Evolutionary conservation across 2,113 vertebrate genomes (phyloP).

Genomic region (Hypomesus transpacificus): DNA sequence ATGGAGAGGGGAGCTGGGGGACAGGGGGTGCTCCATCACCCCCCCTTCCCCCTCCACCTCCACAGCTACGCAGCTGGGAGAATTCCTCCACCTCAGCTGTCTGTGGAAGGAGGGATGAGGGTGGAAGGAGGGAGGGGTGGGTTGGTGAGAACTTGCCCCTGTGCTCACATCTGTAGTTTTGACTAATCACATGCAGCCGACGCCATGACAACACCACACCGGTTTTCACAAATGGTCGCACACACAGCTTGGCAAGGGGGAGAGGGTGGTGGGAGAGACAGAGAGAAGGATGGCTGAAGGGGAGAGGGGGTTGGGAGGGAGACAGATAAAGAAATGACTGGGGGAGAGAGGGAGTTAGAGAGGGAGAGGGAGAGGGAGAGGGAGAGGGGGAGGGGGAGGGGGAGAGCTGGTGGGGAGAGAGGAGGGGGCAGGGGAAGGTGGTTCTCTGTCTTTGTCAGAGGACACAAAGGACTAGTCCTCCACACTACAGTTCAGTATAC

Average conservation of each 20-base stretch:
- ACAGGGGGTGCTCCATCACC: not conserved
- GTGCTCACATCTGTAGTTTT: conserved; percentile 36
- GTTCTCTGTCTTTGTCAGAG: conserved; percentile 15
- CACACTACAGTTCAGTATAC: not conserved
- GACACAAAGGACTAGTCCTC: not conserved
- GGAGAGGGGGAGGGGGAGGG: too few relatives aligned
- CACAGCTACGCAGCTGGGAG: conserved; percentile 4
- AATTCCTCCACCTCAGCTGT: not conserved
- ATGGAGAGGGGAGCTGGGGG: not conserved
- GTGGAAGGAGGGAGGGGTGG: not conserved
- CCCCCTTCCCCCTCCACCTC: not conserved
- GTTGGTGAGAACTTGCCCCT: not conserved
- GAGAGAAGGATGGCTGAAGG: too few relatives aligned
- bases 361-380: too few relatives aligned
- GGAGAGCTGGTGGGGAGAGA: not conserved
- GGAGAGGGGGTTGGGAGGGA: too few relatives aligned
- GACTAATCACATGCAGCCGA: conserved; percentile 33
- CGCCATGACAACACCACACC: conserved; percentile 31
- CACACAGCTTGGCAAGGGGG: conserved; percentile 20
- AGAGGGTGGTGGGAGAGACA: not conserved
- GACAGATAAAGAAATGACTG: not conserved
- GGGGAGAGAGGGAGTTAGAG: not conserved
- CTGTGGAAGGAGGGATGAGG: not conserved
- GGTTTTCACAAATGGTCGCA: conserved; percentile 25
- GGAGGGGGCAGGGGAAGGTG: not conserved